Evolutionary conservation across 2,113 vertebrate genomes (phyloP).

Genomic region (Thomomys bottae): DNA sequence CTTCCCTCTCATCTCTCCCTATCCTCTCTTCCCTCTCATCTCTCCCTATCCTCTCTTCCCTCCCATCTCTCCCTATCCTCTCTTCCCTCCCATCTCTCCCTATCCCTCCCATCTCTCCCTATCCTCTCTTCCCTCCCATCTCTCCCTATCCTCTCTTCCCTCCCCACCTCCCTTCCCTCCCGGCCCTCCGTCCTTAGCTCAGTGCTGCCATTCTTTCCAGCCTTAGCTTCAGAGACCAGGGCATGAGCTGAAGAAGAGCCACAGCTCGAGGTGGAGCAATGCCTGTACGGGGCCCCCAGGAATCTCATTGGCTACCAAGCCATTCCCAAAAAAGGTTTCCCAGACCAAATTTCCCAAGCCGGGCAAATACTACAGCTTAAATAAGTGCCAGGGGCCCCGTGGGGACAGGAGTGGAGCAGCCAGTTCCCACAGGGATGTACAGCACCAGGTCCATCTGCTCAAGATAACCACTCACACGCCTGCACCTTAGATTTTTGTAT

Average conservation of each 20-base stretch:
- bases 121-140: no score
- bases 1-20: no score
- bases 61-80: no score
- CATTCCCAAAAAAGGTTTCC: neutral
- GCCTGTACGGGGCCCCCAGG: neutral
- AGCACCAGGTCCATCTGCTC: fast-evolving
- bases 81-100: no score
- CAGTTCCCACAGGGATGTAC: fast-evolving
- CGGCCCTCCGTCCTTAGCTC: fast-evolving
- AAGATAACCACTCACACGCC: fast-evolving
- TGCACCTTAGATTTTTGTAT: neutral
- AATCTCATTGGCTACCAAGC: neutral
- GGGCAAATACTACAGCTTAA: neutral
- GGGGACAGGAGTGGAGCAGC: fast-evolving
- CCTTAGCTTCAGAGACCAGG: fast-evolving
- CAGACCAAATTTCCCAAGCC: no score
- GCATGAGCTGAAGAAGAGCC: neutral
- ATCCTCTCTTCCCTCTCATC: no score
- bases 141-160: no score
- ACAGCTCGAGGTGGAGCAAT: neutral
- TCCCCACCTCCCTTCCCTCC: neutral
- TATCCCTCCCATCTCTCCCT: no score
- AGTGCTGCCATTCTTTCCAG: fast-evolving
- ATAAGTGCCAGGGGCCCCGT: fast-evolving
- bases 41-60: no score